Evolutionary conservation across 2,113 vertebrate species (phyloP).

Genomic region (Serilophus lunatus): DNA sequence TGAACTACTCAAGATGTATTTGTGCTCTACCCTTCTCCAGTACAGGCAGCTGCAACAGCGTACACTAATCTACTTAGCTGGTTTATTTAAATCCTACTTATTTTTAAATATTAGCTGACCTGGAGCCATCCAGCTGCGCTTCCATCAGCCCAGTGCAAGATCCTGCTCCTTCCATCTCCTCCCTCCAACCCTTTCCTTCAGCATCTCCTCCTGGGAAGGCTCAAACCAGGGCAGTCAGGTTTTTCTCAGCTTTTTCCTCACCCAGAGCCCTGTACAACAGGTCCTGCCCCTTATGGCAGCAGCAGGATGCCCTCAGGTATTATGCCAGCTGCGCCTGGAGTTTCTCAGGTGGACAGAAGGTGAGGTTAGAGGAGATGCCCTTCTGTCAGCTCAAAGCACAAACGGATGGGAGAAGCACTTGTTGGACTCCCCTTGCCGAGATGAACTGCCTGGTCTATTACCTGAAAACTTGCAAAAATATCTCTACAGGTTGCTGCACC

Average conservation of each 20-base stretch:
- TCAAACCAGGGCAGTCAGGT: background rate
- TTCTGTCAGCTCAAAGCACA: background rate
- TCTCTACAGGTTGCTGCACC: background rate
- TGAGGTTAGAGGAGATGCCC: background rate
- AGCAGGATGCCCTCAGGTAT: background rate
- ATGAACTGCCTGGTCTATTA: background rate
- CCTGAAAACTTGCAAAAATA: background rate
- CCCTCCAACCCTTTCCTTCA: background rate
- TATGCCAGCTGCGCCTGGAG: background rate
- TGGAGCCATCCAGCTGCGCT: background rate
- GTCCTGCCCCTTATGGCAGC: background rate
- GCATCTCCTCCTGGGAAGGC: background rate
- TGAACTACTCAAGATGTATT: background rate
- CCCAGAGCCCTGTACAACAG: background rate
- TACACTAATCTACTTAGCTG: background rate
- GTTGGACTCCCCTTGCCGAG: background rate
- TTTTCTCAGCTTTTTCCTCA: background rate
- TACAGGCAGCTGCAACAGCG: background rate
- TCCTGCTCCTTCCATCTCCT: background rate
- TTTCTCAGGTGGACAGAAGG: background rate
- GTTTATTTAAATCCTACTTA: background rate
- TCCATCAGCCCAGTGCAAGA: accelerated
- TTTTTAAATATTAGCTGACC: background rate
- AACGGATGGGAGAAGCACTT: background rate
- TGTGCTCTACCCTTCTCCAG: background rate